Base-by-base conservation (phyloP, 2,888 invertebrate species). In the Eledona agricola region DNA sequence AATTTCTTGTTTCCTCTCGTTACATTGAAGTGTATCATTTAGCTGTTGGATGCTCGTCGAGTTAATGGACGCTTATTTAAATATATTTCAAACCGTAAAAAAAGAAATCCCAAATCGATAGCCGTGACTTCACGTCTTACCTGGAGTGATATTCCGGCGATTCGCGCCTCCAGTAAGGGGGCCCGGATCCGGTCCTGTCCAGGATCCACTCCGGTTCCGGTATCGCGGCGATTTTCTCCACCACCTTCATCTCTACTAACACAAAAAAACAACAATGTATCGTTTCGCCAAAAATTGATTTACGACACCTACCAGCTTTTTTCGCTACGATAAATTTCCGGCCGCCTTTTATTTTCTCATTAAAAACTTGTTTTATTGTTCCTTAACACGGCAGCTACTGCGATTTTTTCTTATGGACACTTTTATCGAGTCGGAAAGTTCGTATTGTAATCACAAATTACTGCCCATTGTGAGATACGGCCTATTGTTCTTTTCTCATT, bases 141-240 rank as follows among this genome's bases (percentile, higher is more conserved):
- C 75, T 72, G 47, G 65, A 66, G 52, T 67, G 69, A 57, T 71
- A 66, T 47, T 63, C 67, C 15, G 63, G 58, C 15, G 65, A 61
- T 50, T 74, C 71, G 17, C 76, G 66, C 51, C 76, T 67, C 78
- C 78, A 77, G 54, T 72, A 74, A 20, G 74, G 62, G 12, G 70
- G 72, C 12, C 77, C 77, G 3, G 72, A 69, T 51, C 70, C 73
- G 23, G 67, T 71, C 31, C 71, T 70, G 57, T 77, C 77, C 64
- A 78, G 60, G 57, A 76, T 74, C 78, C 78, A 78, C 56, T 74
- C 70, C 2, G 76, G 77, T 62, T 77, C 77, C 25, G 65, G 67
- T 32, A 69, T 15, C 1, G 20, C 65, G 13, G 62, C 60, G 37
- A 67, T 58, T 37, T 66, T 62, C 51, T 70, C 51, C 40, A 45